These are phyloP conservation scores for Zaprionus gabonicus DNA, from an alignment of 1,140 invertebrate species.

Conservation along the genomic window DNA sequence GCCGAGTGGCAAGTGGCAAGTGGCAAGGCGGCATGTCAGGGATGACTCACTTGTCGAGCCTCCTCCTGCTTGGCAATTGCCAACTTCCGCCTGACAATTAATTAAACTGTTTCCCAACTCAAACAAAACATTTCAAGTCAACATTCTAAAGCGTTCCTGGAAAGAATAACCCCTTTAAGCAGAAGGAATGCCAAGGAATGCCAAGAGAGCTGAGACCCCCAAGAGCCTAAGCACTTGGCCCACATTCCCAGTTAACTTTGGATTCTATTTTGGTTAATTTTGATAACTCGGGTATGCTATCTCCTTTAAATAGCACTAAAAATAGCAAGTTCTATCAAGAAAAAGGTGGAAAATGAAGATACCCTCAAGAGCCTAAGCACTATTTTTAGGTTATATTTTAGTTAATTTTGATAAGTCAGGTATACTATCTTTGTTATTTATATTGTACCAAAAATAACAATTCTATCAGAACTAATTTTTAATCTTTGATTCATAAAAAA, in stretches of 20 bases:
- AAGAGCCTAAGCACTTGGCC: constrained; percentile 35
- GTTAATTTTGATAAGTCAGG: no score
- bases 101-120: constrained; percentile 33
- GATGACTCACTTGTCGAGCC: constrained; percentile 29
- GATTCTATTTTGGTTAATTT: neutral
- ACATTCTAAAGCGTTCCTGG: constrained; percentile 32
- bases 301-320: neutral
- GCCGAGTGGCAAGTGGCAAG: constrained; percentile 10
- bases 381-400: no score
- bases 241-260: constrained; percentile 7
- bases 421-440: no score
- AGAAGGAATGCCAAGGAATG: constrained; percentile 8
- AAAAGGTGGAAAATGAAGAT: no score
- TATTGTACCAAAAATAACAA: no score
- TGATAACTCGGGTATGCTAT: no score
- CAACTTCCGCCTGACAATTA: constrained; percentile 60
- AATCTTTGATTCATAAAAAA: no score
- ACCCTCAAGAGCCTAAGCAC: no score
- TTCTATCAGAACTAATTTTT: no score
- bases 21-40: constrained; percentile 19
- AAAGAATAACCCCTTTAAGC: constrained; percentile 11
- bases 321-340: no score
- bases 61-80: constrained; percentile 46
- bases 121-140: constrained; percentile 31
- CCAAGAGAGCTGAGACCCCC: constrained; percentile 8